Evolutionary conservation across 2,888 invertebrate species (phyloP), one percentile per base, ranked within the genome.

Genomic region (Acanthopleura granulata): DNA sequence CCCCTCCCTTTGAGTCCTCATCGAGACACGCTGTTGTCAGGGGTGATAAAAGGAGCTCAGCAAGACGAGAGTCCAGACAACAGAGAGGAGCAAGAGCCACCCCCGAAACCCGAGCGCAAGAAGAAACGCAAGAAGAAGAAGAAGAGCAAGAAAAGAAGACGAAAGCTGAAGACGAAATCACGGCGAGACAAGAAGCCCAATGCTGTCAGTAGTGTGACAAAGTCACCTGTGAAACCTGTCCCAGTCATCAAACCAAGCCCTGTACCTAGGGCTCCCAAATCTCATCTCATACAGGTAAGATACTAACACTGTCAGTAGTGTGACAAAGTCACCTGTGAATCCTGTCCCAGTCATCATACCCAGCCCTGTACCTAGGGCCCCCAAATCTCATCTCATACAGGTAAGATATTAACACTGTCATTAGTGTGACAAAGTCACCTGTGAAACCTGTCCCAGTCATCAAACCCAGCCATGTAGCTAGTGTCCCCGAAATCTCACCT

Each of bases 101-200:
- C 66, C 15, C 15, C 30, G 16, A 76, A 72, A 71, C 51, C 62
- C 0, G 77, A 74, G 40, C 78, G 73, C 49, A 76, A 73, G 72
- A 66, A 27, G 66, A 66, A 66, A 57, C 18, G 57, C n/a, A 74
- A 76, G 62, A 73, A 77, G 27, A 80, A 77, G 74, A 79, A 79
- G 72, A 82, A 72, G 50, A 75, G 29, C 70, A 77, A 72, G 70
- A 77, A 75, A 62, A 22, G 71, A 22, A 18, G 71, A 12, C 30
- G 71, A 49, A 71, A 49, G n/a, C 18, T 71, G 71, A 71, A 71
- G 49, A 71, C 71, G 16, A 71, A 71, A 49, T 71, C 49, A 1
- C 30, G 71, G 18, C 16, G 49, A 49, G 40, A 49, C 4, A 71
- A 71, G 49, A 29, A 25, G 30, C 22, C 25, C 40, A 29, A 27